Percentiles rank a stretch among this genome's conserved stretches.
Conservation (phyloP, 2,888 invertebrate species). For the Chironomus riparius region DNA sequence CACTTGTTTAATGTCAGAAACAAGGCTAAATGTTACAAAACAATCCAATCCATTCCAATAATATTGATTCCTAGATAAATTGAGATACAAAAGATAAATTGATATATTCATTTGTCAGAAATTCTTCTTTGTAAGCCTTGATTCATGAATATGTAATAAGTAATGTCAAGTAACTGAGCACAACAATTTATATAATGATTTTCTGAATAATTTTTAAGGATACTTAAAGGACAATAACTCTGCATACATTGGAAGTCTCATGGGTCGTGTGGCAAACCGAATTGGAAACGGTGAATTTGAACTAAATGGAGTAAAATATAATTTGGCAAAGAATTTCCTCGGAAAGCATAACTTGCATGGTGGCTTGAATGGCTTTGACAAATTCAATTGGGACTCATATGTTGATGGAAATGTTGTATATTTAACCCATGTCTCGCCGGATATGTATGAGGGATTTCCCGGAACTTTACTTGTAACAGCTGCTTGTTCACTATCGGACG, state of each 20-base stretch:
- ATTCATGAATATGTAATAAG: too few species aligned
- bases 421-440: slow-evolving; percentile 65
- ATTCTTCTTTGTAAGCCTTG: too few species aligned
- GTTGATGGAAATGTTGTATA: slow-evolving; percentile 44
- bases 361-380: slow-evolving; percentile 49
- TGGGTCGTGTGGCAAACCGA: slow-evolving; percentile 53
- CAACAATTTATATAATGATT: neutral
- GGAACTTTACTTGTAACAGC: slow-evolving; percentile 66
- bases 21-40: too few species aligned
- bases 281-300: slow-evolving; percentile 46
- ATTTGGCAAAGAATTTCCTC: slow-evolving; percentile 44
- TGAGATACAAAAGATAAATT: too few species aligned
- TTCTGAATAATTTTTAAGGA: slow-evolving; percentile 33
- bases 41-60: too few species aligned
- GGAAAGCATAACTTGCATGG: slow-evolving; percentile 51
- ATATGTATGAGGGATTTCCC: slow-evolving; percentile 83
- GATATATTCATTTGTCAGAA: too few species aligned
- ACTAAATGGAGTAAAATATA: slow-evolving; percentile 44
- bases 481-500: slow-evolving; percentile 59
- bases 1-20: too few species aligned
- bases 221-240: slow-evolving; percentile 39
- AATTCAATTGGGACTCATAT: slow-evolving; percentile 39
- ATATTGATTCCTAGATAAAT: too few species aligned
- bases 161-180: too few species aligned
- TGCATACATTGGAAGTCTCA: slow-evolving; percentile 49